phyloP scores from a whole-genome alignment of 2,113 vertebrate species.

The Tympanuchus pallidicinctus region DNA sequence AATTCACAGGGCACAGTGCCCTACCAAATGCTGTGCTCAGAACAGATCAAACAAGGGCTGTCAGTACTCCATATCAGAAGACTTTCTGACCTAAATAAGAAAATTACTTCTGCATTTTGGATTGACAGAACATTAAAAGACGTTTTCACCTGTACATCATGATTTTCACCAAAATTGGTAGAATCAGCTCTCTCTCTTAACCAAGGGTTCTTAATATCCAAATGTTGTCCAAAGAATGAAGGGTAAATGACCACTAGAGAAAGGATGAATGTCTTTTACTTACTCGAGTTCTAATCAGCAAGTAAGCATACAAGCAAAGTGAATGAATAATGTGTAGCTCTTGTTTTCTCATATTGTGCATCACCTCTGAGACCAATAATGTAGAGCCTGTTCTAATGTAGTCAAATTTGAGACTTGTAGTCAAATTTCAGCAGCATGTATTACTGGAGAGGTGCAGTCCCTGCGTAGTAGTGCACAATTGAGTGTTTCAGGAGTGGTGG shows the following conservation, averaged over 20 bases:
- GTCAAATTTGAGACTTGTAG: neutral
- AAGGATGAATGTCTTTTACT: neutral
- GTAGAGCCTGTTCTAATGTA: neutral
- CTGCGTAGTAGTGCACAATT: neutral
- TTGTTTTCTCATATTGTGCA: neutral
- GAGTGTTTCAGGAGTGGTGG: neutral
- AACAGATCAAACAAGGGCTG: neutral
- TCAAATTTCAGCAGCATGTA: neutral
- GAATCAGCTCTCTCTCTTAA: neutral
- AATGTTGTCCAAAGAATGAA: neutral
- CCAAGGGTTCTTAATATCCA: neutral
- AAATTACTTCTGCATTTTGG: constrained; percentile 9
- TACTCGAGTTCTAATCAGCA: neutral
- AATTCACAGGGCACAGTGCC: neutral
- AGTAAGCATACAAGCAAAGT: neutral
- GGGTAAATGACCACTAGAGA: neutral
- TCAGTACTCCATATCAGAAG: neutral
- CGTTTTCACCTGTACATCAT: neutral
- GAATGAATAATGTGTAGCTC: neutral
- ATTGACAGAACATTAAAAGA: neutral
- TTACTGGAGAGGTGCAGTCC: neutral
- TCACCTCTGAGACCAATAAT: neutral
- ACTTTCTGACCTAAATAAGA: neutral
- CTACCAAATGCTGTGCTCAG: neutral
- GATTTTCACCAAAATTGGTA: neutral